Evolutionary conservation across 2,113 vertebrate genomes (phyloP), one percentile per base, ranked within the genome.

Genomic region (Phyllopteryx taeniolatus): DNA sequence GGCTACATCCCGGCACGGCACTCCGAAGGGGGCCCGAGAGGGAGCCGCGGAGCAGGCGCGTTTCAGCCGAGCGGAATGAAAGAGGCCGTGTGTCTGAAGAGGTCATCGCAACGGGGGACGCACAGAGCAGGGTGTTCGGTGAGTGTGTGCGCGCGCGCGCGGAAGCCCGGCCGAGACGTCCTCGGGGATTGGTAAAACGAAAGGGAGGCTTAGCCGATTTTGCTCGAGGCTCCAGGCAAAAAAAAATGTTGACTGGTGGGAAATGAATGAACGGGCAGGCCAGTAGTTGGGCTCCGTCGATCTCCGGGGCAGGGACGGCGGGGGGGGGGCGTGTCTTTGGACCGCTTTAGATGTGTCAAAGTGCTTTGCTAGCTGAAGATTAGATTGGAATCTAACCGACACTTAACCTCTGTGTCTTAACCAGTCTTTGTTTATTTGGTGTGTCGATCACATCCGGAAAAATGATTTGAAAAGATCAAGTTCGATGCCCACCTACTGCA

Each of bases 201-300:
- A 87, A 80, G 80, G 77, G 14, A 3, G 68, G 80, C 78, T 88
- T 80, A 86, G 84, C 75, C 75, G 44, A 82, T 84, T 83, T 79
- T 84, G 77, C 81, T 59, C 9, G 71, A 79, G 74, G 87, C 71
- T 71, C 56, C 35, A 17, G 47, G 35, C 31, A 74, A 82, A 83
- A 82, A 83, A 87, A 83, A 83, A 86, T 77, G 77, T 80, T 79
- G 83, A 85, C 81, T 88, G 81, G 88, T 86, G 84, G 77, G 81
- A 82, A 85, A 87, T 86, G 77, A 82, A 90, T 90, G 82, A 87
- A 88, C 75, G 83, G 78, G 75, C 62, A 4, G 10, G 19, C 62
- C 75, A 74, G 81, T 74, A 74, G 61, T 86, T 85, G 27, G 62
- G 27, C 62, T 74, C 31, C 67, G 72, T 59, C 68, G 83, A 64